Percentiles rank a stretch among this genome's conserved stretches.
Conservation (phyloP, 2,113 vertebrate genomes). For the Pygoscelis adeliae region DNA sequence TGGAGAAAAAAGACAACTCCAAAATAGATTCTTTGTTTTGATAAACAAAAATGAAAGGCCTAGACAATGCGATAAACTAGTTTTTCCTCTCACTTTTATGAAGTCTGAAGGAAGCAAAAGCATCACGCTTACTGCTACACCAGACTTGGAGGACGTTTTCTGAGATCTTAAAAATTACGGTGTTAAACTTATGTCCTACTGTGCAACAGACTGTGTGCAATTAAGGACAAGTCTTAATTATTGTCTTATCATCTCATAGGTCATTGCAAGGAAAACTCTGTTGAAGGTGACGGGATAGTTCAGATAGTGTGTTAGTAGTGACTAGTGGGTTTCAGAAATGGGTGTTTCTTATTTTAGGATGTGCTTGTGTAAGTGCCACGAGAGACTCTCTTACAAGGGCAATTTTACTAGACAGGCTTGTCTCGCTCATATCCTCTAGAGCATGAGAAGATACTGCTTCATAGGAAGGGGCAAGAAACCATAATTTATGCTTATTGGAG, state of each 20-base stretch:
- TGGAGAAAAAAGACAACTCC: not conserved
- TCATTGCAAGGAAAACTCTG: not conserved
- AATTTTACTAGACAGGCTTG: not conserved
- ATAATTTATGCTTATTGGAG: not conserved
- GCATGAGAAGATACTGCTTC: not conserved
- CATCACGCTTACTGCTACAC: not conserved
- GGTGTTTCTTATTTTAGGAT: not conserved
- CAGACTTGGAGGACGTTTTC: not conserved
- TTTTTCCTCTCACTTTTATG: not conserved
- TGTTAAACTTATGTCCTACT: not conserved
- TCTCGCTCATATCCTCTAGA: not conserved
- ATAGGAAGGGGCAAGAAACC: not conserved
- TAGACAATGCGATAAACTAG: not conserved
- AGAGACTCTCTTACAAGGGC: not conserved
- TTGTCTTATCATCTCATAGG: not conserved
- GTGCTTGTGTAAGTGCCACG: not conserved
- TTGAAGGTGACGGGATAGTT: not conserved
- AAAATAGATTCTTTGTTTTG: not conserved
- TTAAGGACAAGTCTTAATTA: not conserved
- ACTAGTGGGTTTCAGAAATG: not conserved
- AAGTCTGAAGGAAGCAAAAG: not conserved
- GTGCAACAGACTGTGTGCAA: fast-evolving
- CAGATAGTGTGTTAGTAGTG: not conserved
- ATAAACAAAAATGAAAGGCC: not conserved
- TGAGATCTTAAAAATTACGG: not conserved